Conservation (phyloP, 2,113 vertebrate genomes). For the Herpetotheres cachinnans region DNA sequence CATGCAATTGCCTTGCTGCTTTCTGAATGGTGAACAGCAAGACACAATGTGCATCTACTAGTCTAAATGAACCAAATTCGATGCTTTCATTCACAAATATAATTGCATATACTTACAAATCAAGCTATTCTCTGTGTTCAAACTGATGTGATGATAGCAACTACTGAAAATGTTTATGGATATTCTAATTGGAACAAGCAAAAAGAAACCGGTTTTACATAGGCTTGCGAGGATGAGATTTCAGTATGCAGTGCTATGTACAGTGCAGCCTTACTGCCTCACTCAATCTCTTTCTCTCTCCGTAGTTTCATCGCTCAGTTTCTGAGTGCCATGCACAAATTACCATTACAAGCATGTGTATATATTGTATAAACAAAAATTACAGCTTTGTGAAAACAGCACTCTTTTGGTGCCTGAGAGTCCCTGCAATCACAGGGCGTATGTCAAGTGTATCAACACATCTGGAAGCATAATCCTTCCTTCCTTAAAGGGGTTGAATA, state of each 20-base stretch:
- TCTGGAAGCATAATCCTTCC: slow-evolving; percentile 44
- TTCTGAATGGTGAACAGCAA: neutral
- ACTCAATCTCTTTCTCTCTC: neutral
- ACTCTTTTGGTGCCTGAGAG: neutral
- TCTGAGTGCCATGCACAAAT: slow-evolving; percentile 2
- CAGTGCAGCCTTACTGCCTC: neutral
- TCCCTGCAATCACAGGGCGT: slow-evolving; percentile 9
- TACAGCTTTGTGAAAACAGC: neutral
- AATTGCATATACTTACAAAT: neutral
- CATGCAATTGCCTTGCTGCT: neutral
- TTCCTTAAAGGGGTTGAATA: slow-evolving; percentile 17
- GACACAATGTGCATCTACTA: neutral
- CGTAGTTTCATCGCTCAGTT: neutral
- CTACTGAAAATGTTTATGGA: slow-evolving; percentile 11
- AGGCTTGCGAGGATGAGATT: neutral
- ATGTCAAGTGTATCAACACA: slow-evolving; percentile 49
- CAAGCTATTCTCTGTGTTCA: neutral
- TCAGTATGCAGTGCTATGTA: neutral
- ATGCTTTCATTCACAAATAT: slow-evolving; percentile 26
- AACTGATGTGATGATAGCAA: neutral
- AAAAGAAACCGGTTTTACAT: neutral
- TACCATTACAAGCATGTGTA: neutral
- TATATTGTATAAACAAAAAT: slow-evolving; percentile 15
- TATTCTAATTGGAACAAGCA: neutral
- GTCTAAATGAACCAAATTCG: neutral